Evolutionary conservation across 2,113 vertebrate species (phyloP), one percentile per base, ranked within the genome.

Genomic region (Hydrochoerus hydrochaeris): DNA sequence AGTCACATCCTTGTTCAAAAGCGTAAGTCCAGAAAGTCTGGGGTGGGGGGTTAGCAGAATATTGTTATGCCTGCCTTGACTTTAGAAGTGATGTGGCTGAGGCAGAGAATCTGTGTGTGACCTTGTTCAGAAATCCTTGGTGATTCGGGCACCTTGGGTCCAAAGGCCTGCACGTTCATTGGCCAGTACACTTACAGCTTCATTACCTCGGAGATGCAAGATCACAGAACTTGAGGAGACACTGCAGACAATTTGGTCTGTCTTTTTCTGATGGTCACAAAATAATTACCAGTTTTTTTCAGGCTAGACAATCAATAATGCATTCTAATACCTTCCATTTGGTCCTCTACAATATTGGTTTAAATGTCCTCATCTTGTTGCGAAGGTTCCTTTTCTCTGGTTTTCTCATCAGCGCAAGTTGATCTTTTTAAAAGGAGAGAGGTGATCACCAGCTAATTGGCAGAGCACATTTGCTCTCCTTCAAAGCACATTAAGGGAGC

Each of bases 361-460:
- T 94, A 96, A 95, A 97, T 88, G 88, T 92, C 77, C 69, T 88
- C 93, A 91, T 90, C 44, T 83, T 90, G 80, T 89, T 87, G 35
- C 85, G 88, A 90, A 96, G 91, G 57, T 83, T 92, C 62, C 87
- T 92, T 90, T 95, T 93, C 84, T 88, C 71, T 95, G 93, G 60
- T 90, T 96, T 97, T 92, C 91, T 94, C 90, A 97, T 96, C 44
- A 0, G 88, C 38, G 30, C 63, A 92, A 90, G 93, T 75, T 97
- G 87, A 95, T 96, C 94, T 87, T 95, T 92, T 86, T 85, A 94
- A 92, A 88, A 84, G 6, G 65, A 85, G 93, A 95, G 85, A 88
- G 63, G 87, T 52, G 92, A 90, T 96, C 83, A 91, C 94, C 26
- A 90, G 84, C 93, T 96, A 97, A 94, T 85, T 92, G 75, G 94